Evolutionary conservation across 2,113 vertebrate species (phyloP), one percentile per base, ranked within the genome.

Genomic region (Ia io): DNA sequence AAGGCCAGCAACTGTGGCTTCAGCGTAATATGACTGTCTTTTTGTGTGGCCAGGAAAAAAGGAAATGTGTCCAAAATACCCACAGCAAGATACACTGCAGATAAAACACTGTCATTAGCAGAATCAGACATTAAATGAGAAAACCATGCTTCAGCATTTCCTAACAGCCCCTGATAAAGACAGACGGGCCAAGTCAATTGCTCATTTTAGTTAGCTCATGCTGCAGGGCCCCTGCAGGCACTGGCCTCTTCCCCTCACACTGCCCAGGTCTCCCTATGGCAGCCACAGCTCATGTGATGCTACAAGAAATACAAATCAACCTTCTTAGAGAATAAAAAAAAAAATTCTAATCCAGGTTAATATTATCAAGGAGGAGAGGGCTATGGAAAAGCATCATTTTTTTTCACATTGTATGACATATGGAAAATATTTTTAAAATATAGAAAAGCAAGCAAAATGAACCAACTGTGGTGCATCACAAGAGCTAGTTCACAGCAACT

Each of bases 101-200:
- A 42, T 87, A 90, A 84, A 49, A 83, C 86, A 30, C 9, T 23
- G 1, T 67, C 49, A 67, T 53, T 59, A 84, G 37, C 4, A 84
- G 42, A 92, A 92, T 61, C 53, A 94, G 9, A 84, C 13, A 61
- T 78, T 86, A 61, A 61, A 53, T 83, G 61, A 82, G 67, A 44
- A 79, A 91, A 65, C 44, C 65, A 37, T 3, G 12, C 14, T 49
- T 76, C 4, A 22, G 16, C 42, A 32, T 51, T 79, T 84, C 17
- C 11, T 70, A 4, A 32, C 35, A 32, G 69, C 73, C n/a, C 30
- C 71, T 49, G 35, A 51, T 37, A 6, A 53, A 8, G 40, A 74
- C 13, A 67, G 37, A 12, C 5, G 42, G 40, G 35, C 0, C 18
- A 35, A n/a, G 40, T 59, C 12, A 47, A 79, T 53, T 9, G 28